Evolutionary conservation across 1,140 invertebrate genomes (phyloP).

Genomic region (Macrobrachium rosenbergii): DNA sequence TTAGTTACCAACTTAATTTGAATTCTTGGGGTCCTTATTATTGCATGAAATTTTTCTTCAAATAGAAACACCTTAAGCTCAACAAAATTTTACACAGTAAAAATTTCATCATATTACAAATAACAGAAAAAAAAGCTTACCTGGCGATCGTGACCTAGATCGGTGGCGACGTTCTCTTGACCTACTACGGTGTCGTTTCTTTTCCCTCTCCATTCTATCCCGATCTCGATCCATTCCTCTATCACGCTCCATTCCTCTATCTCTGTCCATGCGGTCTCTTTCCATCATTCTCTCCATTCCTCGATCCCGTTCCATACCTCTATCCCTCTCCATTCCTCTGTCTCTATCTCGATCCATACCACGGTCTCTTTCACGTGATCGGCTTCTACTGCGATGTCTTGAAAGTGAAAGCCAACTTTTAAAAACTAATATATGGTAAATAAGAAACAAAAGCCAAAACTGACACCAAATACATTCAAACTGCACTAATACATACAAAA

Average conservation of each 20-base stretch:
- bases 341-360: constrained; percentile 73
- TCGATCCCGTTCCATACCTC: constrained; percentile 45
- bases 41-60: too few species aligned
- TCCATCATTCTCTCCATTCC: constrained; percentile 38
- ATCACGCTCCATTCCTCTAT: constrained; percentile 35
- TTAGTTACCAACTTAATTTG: too few species aligned
- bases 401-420: constrained; percentile 6
- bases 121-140: neutral
- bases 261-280: constrained; percentile 38
- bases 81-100: too few species aligned
- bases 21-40: too few species aligned
- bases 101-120: too few species aligned
- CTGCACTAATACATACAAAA: too few species aligned
- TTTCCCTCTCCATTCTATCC: constrained; percentile 69
- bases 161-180: constrained; percentile 51
- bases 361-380: constrained; percentile 69
- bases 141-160: constrained; percentile 42
- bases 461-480: too few species aligned
- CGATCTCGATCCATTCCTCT: constrained; percentile 40
- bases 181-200: constrained; percentile 68
- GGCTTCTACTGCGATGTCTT: constrained; percentile 57
- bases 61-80: too few species aligned
- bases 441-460: too few species aligned
- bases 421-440: too few species aligned
- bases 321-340: constrained; percentile 48